Evolutionary conservation across 1,140 invertebrate genomes (phyloP).

Genomic region (Dendrolimus punctatus): DNA sequence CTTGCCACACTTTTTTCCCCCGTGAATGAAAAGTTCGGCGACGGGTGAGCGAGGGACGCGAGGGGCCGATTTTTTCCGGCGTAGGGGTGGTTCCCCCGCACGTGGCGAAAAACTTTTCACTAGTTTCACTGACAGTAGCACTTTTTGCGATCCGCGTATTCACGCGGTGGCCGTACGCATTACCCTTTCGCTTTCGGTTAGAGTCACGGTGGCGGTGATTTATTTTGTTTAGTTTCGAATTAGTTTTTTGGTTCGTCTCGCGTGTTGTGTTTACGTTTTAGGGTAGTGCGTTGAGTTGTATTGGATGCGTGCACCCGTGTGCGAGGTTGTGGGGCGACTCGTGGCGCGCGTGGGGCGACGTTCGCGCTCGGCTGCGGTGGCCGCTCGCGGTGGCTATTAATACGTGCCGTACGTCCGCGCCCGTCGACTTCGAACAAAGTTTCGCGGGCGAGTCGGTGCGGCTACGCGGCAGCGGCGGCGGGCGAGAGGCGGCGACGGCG

Average conservation of each 20-base stretch:
- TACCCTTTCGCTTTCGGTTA: constrained; percentile 46
- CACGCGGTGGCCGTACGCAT: constrained; percentile 52
- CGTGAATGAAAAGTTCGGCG: constrained; percentile 75
- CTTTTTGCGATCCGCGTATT: constrained; percentile 58
- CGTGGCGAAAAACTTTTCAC: constrained; percentile 67
- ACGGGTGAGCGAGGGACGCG: constrained; percentile 50
- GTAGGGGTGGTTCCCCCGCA: constrained; percentile 59
- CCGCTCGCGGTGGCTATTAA: constrained; percentile 61
- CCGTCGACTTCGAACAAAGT: constrained; percentile 66
- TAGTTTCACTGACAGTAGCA: constrained; percentile 65
- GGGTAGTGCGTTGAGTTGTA: constrained; percentile 7
- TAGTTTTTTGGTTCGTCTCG: constrained; percentile 21
- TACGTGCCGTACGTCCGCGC: constrained; percentile 64
- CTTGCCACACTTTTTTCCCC: constrained; percentile 75
- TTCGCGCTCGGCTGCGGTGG: constrained; percentile 42
- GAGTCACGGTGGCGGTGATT: constrained; percentile 12
- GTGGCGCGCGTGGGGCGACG: constrained; percentile 16
- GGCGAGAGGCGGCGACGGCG: constrained; percentile 62
- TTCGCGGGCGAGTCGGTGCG: constrained; percentile 61
- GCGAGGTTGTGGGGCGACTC: constrained; percentile 28
- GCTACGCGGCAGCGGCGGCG: constrained; percentile 45
- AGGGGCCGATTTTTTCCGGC: constrained; percentile 66
- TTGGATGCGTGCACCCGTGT: constrained; percentile 44
- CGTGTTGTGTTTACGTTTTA: constrained; percentile 10
- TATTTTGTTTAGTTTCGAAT: constrained; percentile 26